phyloP scores from a whole-genome alignment of 92 coral and sea anemone genomes.

The Epizoanthus rinbou region DNA sequence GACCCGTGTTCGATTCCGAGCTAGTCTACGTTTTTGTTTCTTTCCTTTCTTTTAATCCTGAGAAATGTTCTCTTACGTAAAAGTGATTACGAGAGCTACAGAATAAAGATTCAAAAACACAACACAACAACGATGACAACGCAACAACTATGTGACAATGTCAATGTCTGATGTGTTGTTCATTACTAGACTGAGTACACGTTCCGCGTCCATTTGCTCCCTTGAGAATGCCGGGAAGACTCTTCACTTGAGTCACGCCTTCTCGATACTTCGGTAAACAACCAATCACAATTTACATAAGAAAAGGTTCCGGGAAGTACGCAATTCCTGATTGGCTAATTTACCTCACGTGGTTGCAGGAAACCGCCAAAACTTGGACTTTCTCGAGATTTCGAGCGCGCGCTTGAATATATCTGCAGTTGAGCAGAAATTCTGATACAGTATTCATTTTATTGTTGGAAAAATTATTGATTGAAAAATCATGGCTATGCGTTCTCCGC shows the following conservation, averaged over 20 bases:
- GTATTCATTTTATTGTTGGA: conserved; percentile 1
- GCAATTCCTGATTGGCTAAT: conserved; percentile 42
- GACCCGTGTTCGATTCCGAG: too few species aligned
- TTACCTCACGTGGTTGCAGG: conserved; percentile 49
- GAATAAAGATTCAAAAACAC: too few species aligned
- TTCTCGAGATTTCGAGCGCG: conserved; percentile 28
- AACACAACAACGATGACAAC: too few species aligned
- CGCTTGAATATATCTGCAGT: not conserved
- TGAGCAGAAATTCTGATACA: not conserved
- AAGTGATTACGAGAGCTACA: too few species aligned
- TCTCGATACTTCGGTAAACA: conserved; percentile 18
- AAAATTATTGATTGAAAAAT: conserved; percentile 4
- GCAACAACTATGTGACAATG: too few species aligned
- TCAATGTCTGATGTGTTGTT: not conserved
- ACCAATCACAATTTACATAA: conserved; percentile 52
- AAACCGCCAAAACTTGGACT: conserved; percentile 70
- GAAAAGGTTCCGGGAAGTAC: conserved; percentile 30
- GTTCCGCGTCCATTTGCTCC: conserved; percentile 16
- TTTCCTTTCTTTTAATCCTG: too few species aligned
- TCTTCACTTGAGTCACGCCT: conserved; percentile 54
- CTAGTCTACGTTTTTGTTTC: too few species aligned
- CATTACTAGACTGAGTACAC: not conserved
- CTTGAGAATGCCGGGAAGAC: conserved; percentile 31
- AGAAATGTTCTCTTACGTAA: too few species aligned
- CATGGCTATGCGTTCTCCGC: conserved; percentile 72